Percentiles rank a stretch among this genome's conserved stretches.
Evolutionary conservation across 2,113 vertebrate genomes (phyloP).

Genomic region (Peromyscus leucopus): DNA sequence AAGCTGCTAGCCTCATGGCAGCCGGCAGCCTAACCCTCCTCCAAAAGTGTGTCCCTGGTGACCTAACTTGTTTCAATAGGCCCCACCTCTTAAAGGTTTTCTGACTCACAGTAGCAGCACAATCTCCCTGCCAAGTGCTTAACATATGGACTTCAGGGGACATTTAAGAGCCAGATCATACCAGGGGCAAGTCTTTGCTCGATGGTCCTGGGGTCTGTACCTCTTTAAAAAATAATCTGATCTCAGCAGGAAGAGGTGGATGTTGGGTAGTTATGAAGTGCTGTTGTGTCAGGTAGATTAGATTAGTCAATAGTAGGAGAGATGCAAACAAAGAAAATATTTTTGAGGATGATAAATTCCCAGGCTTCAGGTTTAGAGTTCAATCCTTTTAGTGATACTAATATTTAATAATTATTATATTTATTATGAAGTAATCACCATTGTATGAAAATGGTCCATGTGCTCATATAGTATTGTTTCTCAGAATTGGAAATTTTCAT

Average conservation of each 20-base stretch:
- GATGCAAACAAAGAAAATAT: constrained; percentile 36
- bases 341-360: constrained; percentile 61
- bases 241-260: not conserved
- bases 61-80: not conserved
- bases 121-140: not conserved
- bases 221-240: constrained; percentile 52
- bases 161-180: not conserved
- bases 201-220: not conserved
- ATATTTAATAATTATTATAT: constrained; percentile 56
- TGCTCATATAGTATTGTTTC: constrained; percentile 18
- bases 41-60: not conserved
- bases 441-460: not conserved
- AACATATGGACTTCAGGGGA: not conserved
- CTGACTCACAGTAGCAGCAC: not conserved
- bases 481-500: constrained; percentile 50
- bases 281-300: constrained; percentile 28
- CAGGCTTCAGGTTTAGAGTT: constrained; percentile 39
- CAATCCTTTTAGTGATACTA: not conserved
- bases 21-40: not conserved
- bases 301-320: constrained; percentile 52
- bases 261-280: constrained; percentile 32
- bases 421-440: constrained; percentile 23
- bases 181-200: not conserved
- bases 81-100: not conserved
- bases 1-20: not conserved